phyloP scores from a whole-genome alignment of 2,888 invertebrate species.

The Bhutanitis thaidina region DNA sequence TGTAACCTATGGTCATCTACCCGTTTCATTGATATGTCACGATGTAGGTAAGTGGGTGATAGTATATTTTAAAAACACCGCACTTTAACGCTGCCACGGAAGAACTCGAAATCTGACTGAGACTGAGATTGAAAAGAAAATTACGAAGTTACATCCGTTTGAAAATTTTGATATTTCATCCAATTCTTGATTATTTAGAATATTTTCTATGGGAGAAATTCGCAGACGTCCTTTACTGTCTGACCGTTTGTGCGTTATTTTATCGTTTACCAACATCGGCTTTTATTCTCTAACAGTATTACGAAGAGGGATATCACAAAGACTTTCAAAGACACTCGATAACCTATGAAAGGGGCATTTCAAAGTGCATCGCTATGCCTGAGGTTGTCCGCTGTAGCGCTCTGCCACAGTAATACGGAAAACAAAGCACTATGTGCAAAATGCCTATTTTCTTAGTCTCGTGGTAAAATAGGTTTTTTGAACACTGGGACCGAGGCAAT shows the following conservation, averaged over 20 bases:
- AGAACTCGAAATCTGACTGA: no score
- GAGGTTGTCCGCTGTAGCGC: neutral
- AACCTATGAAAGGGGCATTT: constrained; percentile 21
- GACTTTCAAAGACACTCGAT: constrained; percentile 32
- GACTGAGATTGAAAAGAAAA: no score
- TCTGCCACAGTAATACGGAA: neutral
- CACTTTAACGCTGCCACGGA: no score
- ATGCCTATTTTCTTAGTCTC: neutral
- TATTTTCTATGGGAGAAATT: constrained; percentile 7
- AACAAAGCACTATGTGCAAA: neutral
- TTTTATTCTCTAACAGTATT: constrained; percentile 38
- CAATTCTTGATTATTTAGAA: no score
- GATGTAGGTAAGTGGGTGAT: no score
- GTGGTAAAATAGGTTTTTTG: no score
- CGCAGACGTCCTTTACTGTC: constrained; percentile 7
- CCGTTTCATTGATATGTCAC: no score
- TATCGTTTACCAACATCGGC: constrained; percentile 28
- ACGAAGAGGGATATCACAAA: constrained; percentile 32
- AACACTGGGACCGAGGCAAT: no score
- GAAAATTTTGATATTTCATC: no score
- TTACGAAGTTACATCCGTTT: no score
- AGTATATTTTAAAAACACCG: no score
- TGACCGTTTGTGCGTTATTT: constrained; percentile 19
- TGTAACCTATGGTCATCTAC: no score
- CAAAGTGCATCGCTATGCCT: neutral